Percentiles rank a stretch among this genome's conserved stretches.
Conservation (phyloP, 2,888 invertebrate species). For the Torymus aiolomorphi region DNA sequence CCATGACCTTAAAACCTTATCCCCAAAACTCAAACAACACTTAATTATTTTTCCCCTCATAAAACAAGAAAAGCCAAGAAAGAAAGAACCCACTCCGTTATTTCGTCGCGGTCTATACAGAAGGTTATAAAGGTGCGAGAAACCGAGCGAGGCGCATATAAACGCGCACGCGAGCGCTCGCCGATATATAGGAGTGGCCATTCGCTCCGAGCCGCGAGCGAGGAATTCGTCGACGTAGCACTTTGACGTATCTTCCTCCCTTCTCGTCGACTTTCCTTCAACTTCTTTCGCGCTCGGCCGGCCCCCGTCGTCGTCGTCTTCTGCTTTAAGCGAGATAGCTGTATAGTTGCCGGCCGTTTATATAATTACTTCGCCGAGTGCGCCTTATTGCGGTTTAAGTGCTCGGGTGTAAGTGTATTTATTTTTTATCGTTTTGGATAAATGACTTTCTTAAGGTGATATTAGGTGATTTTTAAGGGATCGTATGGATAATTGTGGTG, state of each 20-base stretch:
- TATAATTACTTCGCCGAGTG: constrained; percentile 8
- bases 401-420: no score
- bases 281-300: background rate
- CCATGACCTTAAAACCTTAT: no score
- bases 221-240: constrained; percentile 74
- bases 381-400: no score
- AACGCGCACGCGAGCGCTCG: background rate
- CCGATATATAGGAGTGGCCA: constrained; percentile 65
- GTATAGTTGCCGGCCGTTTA: background rate
- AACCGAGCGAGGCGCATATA: constrained; percentile 59
- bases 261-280: constrained; percentile 29
- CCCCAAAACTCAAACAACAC: no score
- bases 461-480: no score
- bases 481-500: no score
- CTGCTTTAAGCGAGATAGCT: constrained; percentile 5
- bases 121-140: constrained; percentile 59
- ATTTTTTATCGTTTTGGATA: no score
- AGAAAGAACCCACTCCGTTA: constrained; percentile 43
- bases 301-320: background rate
- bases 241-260: constrained; percentile 63
- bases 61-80: no score
- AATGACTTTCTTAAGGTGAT: no score
- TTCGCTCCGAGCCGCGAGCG: constrained; percentile 62
- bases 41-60: no score
- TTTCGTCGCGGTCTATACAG: constrained; percentile 62